These are phyloP conservation scores for Tauraco hartlaubi DNA, from an alignment of 2,797 vertebrate genomes.

Conservation along the genomic window DNA sequence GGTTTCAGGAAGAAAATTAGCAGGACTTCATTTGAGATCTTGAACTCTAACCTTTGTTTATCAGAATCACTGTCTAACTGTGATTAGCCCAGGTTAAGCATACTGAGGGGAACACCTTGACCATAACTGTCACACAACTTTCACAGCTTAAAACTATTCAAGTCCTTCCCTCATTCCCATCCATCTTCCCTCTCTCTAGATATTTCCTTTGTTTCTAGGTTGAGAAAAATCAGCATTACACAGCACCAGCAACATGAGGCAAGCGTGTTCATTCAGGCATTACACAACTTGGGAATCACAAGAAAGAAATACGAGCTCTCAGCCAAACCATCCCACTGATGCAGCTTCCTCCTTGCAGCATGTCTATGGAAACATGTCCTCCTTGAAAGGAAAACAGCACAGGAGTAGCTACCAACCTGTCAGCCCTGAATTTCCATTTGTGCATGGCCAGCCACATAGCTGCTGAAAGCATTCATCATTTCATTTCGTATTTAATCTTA, in stretches of 20 bases:
- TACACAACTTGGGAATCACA: not conserved
- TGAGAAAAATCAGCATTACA: not conserved
- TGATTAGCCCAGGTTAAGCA: not conserved
- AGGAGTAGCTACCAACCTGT: not conserved
- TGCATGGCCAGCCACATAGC: not conserved
- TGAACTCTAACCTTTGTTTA: not conserved
- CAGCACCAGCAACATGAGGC: not conserved
- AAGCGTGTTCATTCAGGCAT: not conserved
- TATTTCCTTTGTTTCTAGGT: not conserved
- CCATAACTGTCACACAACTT: not conserved
- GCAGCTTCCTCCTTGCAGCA: not conserved
- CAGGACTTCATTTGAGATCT: not conserved
- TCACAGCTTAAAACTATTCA: not conserved
- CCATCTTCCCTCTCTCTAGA: not conserved
- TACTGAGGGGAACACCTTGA: not conserved
- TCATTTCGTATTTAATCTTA: not conserved
- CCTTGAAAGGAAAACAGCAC: not conserved
- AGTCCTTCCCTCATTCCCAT: not conserved
- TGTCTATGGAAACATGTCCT: accelerated
- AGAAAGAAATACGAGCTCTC: not conserved
- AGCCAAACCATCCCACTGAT: not conserved
- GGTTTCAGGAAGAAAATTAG: not conserved
- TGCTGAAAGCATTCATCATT: not conserved
- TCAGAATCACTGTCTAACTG: not conserved
- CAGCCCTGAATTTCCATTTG: not conserved